phyloP scores from a whole-genome alignment of 2,797 vertebrate genomes.

The Lacerta bilineata region DNA sequence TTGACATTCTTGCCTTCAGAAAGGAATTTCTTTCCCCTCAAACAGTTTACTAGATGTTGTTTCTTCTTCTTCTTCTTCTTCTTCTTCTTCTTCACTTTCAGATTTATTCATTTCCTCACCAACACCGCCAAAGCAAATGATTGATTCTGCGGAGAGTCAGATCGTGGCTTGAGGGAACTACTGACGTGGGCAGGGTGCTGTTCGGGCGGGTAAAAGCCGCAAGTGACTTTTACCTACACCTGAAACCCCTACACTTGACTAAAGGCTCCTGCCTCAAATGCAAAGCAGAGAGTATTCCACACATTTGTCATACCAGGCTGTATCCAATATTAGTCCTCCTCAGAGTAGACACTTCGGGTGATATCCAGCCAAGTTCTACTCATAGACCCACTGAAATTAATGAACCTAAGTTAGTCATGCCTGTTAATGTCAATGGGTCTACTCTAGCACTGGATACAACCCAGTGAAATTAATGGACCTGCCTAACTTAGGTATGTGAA shows the following conservation, averaged over 20 bases:
- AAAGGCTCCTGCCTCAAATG: background rate
- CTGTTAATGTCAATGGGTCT: no score
- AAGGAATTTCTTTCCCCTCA: constrained; percentile 48
- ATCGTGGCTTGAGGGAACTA: constrained; percentile 4
- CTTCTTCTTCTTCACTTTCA: background rate
- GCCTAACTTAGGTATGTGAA: no score
- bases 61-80: no score
- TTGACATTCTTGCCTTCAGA: constrained; percentile 63
- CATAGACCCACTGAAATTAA: no score
- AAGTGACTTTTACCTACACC: background rate
- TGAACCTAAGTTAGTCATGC: no score
- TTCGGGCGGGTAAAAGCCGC: background rate
- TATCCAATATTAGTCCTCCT: no score
- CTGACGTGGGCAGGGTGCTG: fast-evolving
- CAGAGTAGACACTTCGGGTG: no score
- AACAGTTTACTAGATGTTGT: constrained; percentile 19
- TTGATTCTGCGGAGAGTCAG: background rate
- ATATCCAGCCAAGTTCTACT: no score
- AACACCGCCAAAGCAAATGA: constrained; percentile 17
- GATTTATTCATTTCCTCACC: background rate
- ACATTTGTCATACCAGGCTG: background rate
- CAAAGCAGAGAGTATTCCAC: background rate
- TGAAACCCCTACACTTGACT: background rate
- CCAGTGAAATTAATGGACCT: no score
- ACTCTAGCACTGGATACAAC: no score